Evolutionary conservation across 1,140 invertebrate species (phyloP).

Genomic region (Aphelenchoides besseyi): DNA sequence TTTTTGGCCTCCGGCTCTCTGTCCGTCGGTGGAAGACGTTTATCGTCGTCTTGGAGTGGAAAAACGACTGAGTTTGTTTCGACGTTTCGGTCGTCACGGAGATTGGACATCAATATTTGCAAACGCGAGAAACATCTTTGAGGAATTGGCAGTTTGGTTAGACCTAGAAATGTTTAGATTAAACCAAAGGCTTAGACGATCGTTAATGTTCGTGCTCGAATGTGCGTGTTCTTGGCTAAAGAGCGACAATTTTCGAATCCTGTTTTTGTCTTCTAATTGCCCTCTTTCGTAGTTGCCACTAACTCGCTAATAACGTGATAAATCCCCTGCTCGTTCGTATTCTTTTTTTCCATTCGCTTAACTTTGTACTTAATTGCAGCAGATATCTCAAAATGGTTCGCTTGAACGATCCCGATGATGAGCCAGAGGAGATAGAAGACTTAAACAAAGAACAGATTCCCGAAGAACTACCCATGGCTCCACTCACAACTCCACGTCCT

Average conservation of each 20-base stretch:
- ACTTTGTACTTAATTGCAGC: too few species aligned
- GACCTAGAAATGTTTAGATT: neutral
- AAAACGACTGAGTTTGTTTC: neutral
- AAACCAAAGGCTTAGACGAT: too few species aligned
- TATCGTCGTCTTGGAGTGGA: constrained; percentile 1
- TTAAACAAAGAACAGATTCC: constrained; percentile 41
- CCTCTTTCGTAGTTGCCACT: neutral
- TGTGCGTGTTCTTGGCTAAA: neutral
- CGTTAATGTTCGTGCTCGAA: neutral
- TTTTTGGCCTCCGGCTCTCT: too few species aligned
- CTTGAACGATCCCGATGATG: constrained; percentile 12
- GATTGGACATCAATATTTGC: neutral
- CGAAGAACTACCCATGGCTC: constrained; percentile 34
- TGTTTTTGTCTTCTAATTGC: neutral
- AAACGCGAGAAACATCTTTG: too few species aligned
- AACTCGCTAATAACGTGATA: neutral
- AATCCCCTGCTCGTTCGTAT: neutral
- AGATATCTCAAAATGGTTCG: constrained; percentile 2
- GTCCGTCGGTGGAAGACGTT: too few species aligned
- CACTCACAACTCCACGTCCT: constrained; percentile 18
- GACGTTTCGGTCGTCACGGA: neutral
- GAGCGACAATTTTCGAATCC: neutral
- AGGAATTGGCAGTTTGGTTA: neutral
- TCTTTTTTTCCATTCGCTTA: too few species aligned
- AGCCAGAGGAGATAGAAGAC: constrained; percentile 15